A percentile compares a stretch with the other conserved stretches of the same genome.
Conservation (phyloP, 2,797 vertebrate genomes). For the Lagorchestes hirsutus region DNA sequence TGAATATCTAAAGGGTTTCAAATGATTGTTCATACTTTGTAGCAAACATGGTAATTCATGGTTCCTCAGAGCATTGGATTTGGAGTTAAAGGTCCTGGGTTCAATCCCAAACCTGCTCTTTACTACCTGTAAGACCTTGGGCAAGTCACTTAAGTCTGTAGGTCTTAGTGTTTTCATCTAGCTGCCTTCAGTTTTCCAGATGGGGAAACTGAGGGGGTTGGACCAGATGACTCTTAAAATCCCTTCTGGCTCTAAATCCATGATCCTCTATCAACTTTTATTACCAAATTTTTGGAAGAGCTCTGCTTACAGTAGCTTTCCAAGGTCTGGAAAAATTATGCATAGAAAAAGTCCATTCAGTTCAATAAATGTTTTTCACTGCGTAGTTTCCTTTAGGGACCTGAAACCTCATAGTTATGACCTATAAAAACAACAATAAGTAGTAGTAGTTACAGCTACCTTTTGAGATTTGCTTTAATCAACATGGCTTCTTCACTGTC, state of each 20-base stretch:
- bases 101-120: background rate
- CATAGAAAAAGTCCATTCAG: background rate
- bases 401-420: background rate
- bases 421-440: background rate
- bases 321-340: background rate
- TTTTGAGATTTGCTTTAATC: background rate
- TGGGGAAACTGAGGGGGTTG: background rate
- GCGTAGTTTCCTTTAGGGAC: background rate
- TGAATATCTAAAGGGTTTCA: background rate
- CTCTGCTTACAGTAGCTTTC: background rate
- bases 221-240: background rate
- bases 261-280: background rate
- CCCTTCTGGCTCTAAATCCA: background rate
- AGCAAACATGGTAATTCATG: background rate
- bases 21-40: background rate
- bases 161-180: background rate
- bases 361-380: background rate
- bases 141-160: background rate
- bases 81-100: background rate
- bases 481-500: constrained; percentile 7
- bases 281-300: constrained; percentile 16
- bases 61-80: background rate
- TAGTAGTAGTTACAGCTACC: background rate
- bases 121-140: background rate
- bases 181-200: background rate